phyloP scores from a whole-genome alignment of 2,888 invertebrate genomes.

The Agonopterix arenella region DNA sequence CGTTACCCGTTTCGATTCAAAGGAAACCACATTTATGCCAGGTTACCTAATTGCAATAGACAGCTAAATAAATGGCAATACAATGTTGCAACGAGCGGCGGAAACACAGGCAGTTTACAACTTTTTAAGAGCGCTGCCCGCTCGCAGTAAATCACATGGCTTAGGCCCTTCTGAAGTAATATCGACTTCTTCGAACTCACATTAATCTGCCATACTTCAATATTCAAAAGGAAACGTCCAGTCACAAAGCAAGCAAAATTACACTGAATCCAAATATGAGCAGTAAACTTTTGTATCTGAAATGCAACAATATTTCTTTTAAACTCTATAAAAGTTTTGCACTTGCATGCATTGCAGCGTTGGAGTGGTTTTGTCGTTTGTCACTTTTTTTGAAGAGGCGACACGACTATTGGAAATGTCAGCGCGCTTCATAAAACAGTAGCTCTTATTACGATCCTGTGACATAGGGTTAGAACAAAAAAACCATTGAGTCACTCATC shows the following conservation, averaged over 20 bases:
- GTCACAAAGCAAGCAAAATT: constrained; percentile 47
- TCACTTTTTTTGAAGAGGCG: constrained; percentile 25
- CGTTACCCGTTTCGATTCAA: too few relatives aligned
- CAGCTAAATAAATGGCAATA: constrained; percentile 22
- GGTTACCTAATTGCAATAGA: background rate
- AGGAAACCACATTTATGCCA: background rate
- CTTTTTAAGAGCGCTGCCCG: constrained; percentile 67
- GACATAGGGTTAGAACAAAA: constrained; percentile 30
- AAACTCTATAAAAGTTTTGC: background rate
- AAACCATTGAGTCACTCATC: constrained; percentile 9
- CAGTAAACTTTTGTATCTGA: constrained; percentile 2
- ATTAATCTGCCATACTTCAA: constrained; percentile 73
- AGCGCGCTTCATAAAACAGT: constrained; percentile 55
- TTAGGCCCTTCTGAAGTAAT: constrained; percentile 71
- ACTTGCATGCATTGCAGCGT: background rate
- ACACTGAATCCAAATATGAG: constrained; percentile 38
- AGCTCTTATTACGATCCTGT: constrained; percentile 38
- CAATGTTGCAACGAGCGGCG: constrained; percentile 63
- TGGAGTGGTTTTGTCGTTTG: constrained; percentile 14
- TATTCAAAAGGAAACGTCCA: constrained; percentile 61
- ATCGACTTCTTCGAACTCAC: constrained; percentile 72
- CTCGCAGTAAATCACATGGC: constrained; percentile 68
- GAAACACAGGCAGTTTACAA: constrained; percentile 73
- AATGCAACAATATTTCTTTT: too few relatives aligned
- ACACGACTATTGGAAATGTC: constrained; percentile 54